Conservation (phyloP, 1,140 invertebrate genomes). For the Papilio polyxenes region DNA sequence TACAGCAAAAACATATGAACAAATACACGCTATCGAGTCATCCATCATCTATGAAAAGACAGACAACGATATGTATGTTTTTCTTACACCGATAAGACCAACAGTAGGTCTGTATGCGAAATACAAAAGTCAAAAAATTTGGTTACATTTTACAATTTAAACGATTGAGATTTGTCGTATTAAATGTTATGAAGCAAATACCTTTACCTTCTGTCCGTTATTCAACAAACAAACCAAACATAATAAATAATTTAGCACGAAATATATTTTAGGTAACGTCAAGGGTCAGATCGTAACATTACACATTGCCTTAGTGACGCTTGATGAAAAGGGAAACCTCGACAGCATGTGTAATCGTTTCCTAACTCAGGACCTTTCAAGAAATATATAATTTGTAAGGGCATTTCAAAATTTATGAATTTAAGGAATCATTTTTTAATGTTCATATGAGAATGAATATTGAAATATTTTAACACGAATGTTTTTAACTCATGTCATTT, state of each 20-base stretch:
- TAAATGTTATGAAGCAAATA: not conserved
- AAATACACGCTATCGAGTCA: too few relatives aligned
- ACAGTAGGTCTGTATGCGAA: too few relatives aligned
- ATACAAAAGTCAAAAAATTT: too few relatives aligned
- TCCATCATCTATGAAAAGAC: too few relatives aligned
- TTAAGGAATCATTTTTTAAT: not conserved
- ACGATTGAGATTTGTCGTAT: too few relatives aligned
- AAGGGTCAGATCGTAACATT: constrained; percentile 8
- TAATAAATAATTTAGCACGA: constrained; percentile 7
- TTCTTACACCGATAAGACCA: too few relatives aligned
- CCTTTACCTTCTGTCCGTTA: not conserved
- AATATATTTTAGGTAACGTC: constrained; percentile 10
- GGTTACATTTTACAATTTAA: too few relatives aligned
- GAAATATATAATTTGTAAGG: not conserved
- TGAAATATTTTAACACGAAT: too few relatives aligned
- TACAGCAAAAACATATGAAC: too few relatives aligned
- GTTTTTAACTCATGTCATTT: too few relatives aligned
- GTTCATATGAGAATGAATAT: too few relatives aligned
- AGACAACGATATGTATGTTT: too few relatives aligned
- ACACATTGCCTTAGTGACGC: constrained; percentile 13
- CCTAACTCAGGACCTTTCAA: not conserved
- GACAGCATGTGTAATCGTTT: constrained; percentile 8
- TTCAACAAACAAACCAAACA: constrained; percentile 4
- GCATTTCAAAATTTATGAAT: constrained; percentile 41
- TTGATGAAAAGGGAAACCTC: constrained; percentile 12